A percentile compares a stretch with the other conserved stretches of the same genome.
Evolutionary conservation across 2,113 vertebrate species (phyloP).

Genomic region (Peromyscus maniculatus): DNA sequence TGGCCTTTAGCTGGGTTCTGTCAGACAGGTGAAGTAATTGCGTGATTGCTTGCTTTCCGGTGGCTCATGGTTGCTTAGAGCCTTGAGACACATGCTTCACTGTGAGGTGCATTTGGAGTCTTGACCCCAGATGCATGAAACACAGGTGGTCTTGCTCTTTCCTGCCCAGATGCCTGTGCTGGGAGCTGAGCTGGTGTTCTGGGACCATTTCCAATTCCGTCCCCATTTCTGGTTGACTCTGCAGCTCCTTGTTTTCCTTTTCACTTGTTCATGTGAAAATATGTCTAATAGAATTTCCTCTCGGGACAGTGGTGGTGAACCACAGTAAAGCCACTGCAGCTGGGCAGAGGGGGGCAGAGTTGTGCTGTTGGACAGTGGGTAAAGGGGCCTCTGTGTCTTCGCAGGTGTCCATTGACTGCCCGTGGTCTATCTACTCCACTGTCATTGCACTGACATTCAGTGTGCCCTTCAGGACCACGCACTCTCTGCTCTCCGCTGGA

Average conservation of each 20-base stretch:
- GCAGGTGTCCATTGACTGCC: constrained; percentile 98
- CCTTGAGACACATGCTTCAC: no score
- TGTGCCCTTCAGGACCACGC: constrained; percentile 96
- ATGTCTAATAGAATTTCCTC: not conserved
- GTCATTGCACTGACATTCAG: constrained; percentile 96
- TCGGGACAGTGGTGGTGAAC: not conserved
- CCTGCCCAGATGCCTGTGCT: rapidly evolving
- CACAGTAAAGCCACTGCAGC: not conserved
- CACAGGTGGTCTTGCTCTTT: not conserved
- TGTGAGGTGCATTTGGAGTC: rapidly evolving
- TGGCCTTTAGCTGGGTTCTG: not conserved
- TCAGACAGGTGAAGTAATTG: not conserved
- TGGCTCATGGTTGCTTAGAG: not conserved
- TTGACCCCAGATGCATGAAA: rapidly evolving
- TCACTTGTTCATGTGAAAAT: not conserved
- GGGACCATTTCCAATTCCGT: not conserved
- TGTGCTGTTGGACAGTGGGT: not conserved
- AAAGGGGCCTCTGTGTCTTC: constrained; percentile 18
- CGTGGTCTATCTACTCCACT: constrained; percentile 99
- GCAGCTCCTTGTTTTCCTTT: not conserved
- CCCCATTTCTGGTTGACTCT: not conserved
- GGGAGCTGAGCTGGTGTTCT: rapidly evolving
- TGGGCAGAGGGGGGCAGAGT: not conserved
- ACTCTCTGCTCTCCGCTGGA: constrained; percentile 94
- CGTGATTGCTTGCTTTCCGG: not conserved